These are phyloP conservation scores for Pleuronectes platessa DNA, from an alignment of 2,113 vertebrate genomes.

Conservation along the genomic window DNA sequence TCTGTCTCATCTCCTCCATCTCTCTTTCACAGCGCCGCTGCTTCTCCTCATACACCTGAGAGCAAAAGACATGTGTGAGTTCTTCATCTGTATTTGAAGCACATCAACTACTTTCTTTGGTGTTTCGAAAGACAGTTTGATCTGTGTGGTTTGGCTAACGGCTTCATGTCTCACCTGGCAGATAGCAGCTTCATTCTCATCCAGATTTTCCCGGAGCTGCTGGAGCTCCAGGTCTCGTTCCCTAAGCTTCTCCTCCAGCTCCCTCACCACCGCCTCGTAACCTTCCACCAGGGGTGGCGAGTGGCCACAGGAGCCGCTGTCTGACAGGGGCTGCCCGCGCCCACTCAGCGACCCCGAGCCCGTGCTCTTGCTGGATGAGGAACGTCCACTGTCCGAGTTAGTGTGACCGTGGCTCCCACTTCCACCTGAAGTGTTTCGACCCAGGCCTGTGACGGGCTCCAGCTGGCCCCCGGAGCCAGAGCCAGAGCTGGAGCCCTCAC, in stretches of 20 bases:
- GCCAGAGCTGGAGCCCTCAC: slow-evolving; percentile 80
- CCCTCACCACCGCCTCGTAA: slow-evolving; percentile 90
- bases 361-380: slow-evolving; percentile 96
- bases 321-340: slow-evolving; percentile 87
- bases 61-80: background rate
- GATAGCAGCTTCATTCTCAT: slow-evolving; percentile 92
- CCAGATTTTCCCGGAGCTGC: slow-evolving; percentile 93
- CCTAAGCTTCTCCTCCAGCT: slow-evolving; percentile 94
- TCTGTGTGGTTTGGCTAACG: background rate
- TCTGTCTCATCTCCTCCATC: slow-evolving; percentile 89
- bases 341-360: slow-evolving; percentile 93
- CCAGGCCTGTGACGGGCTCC: slow-evolving; percentile 67
- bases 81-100: background rate
- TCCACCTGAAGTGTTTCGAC: slow-evolving; percentile 61
- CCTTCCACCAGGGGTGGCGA: slow-evolving; percentile 86
- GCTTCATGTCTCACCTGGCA: slow-evolving; percentile 86
- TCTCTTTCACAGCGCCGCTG: slow-evolving; percentile 91
- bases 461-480: slow-evolving; percentile 66
- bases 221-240: slow-evolving; percentile 92
- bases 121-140: background rate
- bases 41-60: slow-evolving; percentile 93
- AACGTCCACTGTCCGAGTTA: slow-evolving; percentile 97
- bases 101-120: background rate
- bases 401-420: slow-evolving; percentile 83
- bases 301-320: slow-evolving; percentile 91